Base-by-base conservation (phyloP, 2,797 vertebrate species). In the Neosilurus hyrtlii region DNA sequence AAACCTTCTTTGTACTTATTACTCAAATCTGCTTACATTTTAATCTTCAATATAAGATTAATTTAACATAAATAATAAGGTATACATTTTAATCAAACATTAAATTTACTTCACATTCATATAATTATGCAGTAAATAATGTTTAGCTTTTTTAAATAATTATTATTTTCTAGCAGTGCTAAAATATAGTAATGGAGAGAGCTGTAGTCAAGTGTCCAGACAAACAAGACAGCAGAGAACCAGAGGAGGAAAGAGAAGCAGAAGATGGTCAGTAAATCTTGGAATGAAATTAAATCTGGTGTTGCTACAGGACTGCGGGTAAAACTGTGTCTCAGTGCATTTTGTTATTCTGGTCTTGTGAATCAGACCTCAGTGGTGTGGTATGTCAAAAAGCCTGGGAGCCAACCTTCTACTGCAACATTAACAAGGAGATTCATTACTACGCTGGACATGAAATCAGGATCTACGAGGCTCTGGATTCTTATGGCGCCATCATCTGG, bases 381-480 rank as follows among this genome's bases (percentile, higher is more conserved):
- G 67, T 81, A 56, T 10, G 70, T 10, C 90, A n/a, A 74, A 54
- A 65, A 1, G 30, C 62, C 61, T 97, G 96, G 92, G 84, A 89
- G 81, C 96, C 96, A 1, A 86, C 80, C 80, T 87, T 94, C 73
- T 95, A 92, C 4, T 86, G 37, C 89, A 94, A 84, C 88, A 81
- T 89, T 0, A 90, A 90, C 1, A 96, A 93, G 90, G 97, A 98
- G 82, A 86, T 92, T 22, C 93, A 95, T 49, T 65, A 30, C 0
- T 98, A 94, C 0, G 95, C 49, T 0, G 96, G 95, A 63, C 90
- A 95, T 67, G 88, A 94, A 86, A 97, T 99, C 1, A 26, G 89
- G 68, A 95, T 98, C 77, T 89, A 94, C 51, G 95, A 96, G 79
- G 96, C 93, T 24, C 91, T 97, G 22, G 97, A 98, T 84, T 94